Percentiles rank a stretch among this genome's conserved stretches.
phyloP scores from a whole-genome alignment of 1,140 invertebrate species.

The Aricia agestis region DNA sequence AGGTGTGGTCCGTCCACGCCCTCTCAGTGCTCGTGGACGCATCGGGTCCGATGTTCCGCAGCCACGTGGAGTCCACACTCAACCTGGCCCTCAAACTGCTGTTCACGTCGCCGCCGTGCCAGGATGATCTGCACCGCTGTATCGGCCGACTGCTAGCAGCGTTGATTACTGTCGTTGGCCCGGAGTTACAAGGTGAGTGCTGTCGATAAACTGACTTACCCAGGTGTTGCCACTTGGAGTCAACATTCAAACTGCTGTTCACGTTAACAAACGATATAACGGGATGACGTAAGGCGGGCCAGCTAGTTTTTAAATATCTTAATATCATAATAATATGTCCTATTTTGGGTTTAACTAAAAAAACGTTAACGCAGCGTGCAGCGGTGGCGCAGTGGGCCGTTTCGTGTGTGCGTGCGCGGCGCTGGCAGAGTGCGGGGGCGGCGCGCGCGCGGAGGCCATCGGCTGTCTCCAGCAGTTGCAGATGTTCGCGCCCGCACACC shows the following conservation, averaged over 20 bases:
- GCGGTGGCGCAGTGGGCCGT: slow-evolving; percentile 82
- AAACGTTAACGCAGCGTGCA: slow-evolving; percentile 73
- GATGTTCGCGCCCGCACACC: slow-evolving; percentile 96
- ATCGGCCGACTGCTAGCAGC: slow-evolving; percentile 96
- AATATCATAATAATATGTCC: too few species aligned
- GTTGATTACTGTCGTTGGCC: slow-evolving; percentile 97
- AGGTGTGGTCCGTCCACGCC: slow-evolving; percentile 98
- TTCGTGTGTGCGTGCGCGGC: slow-evolving; percentile 93
- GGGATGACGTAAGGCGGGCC: too few species aligned
- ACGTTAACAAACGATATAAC: slow-evolving; percentile 62
- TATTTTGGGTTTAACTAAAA: background rate
- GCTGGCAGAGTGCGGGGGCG: slow-evolving; percentile 92
- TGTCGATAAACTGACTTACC: too few species aligned
- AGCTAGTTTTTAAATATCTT: too few species aligned
- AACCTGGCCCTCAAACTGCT: slow-evolving; percentile 92
- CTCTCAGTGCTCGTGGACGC: slow-evolving; percentile 97
- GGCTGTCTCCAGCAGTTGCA: slow-evolving; percentile 98
- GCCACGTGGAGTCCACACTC: slow-evolving; percentile 96
- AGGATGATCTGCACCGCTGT: slow-evolving; percentile 93
- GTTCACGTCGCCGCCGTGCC: slow-evolving; percentile 90
- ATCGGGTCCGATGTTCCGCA: slow-evolving; percentile 98
- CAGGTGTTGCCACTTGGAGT: slow-evolving; percentile 92
- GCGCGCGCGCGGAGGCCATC: slow-evolving; percentile 96
- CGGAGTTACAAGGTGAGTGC: slow-evolving; percentile 91
- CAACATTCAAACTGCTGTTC: slow-evolving; percentile 92